These are phyloP conservation scores for Hypotaenidia okinawae DNA, from an alignment of 2,797 vertebrate genomes.

Conservation along the genomic window DNA sequence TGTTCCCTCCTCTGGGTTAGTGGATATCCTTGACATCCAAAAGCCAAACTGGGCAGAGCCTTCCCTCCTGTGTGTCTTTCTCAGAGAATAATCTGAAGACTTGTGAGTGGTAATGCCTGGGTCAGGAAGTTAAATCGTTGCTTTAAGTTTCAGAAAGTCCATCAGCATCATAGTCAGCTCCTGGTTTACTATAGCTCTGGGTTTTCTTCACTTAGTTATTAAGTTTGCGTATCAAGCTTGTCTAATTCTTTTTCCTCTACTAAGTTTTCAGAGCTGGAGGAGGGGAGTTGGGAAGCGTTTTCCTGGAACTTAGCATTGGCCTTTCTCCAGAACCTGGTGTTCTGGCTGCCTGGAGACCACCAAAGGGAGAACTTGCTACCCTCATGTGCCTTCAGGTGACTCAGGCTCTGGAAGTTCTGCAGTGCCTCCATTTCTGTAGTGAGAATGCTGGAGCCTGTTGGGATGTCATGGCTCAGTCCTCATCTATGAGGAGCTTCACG, in stretches of 20 bases:
- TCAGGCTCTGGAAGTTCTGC: background rate
- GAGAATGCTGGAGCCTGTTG: too few species aligned
- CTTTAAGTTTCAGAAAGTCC: background rate
- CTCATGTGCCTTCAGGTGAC: background rate
- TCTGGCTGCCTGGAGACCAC: background rate
- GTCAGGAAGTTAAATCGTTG: background rate
- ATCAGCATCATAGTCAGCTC: background rate
- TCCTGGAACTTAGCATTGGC: too few species aligned
- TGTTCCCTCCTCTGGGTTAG: background rate
- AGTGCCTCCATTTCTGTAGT: background rate
- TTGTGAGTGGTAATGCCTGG: fast-evolving
- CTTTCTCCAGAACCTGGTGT: background rate
- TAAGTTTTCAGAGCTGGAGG: background rate
- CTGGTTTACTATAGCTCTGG: background rate
- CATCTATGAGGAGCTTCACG: background rate
- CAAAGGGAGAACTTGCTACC: background rate
- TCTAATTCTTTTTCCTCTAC: background rate
- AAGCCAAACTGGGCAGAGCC: background rate
- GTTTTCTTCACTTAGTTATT: background rate
- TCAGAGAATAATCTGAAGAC: background rate
- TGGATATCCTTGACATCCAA: background rate
- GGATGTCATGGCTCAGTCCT: background rate
- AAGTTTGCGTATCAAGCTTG: fast-evolving
- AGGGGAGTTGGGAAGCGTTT: background rate
- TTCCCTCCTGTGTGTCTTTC: background rate